Evolutionary conservation across 2,113 vertebrate species (phyloP).

Genomic region (Stigmatopora argus): DNA sequence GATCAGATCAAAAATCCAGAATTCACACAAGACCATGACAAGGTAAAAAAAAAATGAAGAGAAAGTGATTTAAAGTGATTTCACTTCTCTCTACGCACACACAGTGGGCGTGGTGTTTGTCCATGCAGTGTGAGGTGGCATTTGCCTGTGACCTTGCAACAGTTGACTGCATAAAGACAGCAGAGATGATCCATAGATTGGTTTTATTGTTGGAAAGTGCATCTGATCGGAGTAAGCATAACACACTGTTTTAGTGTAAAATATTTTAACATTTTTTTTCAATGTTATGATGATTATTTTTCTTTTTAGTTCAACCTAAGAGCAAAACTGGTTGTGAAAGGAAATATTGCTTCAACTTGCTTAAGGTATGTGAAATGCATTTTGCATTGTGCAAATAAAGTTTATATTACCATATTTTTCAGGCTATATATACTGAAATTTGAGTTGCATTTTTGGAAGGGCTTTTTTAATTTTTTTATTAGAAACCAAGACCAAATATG

Average conservation of each 20-base stretch:
- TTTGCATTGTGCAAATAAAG: not conserved
- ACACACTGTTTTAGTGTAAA: not conserved
- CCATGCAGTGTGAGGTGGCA: constrained; percentile 77
- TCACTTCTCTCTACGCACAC: not conserved
- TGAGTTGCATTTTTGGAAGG: too few species aligned
- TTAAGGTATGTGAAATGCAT: constrained; percentile 33
- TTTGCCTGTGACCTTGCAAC: constrained; percentile 63
- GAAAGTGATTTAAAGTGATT: not conserved
- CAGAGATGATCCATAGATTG: constrained; percentile 75
- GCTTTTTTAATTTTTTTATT: too few species aligned
- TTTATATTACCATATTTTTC: too few species aligned
- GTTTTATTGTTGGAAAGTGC: constrained; percentile 71
- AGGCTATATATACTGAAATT: too few species aligned
- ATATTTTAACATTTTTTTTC: constrained; percentile 1
- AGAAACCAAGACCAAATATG: too few species aligned
- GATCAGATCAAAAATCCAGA: constrained; percentile 54
- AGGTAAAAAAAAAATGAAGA: constrained; percentile 38
- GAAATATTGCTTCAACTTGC: constrained; percentile 15
- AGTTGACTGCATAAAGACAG: constrained; percentile 65
- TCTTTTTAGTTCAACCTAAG: not conserved
- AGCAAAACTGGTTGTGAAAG: constrained; percentile 8
- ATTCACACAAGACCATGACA: constrained; percentile 54
- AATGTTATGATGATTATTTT: not conserved
- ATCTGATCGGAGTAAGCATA: constrained; percentile 45
- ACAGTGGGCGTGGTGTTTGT: constrained; percentile 83